Conservation (phyloP, 2,113 vertebrate species). For the Camelus bactrianus region DNA sequence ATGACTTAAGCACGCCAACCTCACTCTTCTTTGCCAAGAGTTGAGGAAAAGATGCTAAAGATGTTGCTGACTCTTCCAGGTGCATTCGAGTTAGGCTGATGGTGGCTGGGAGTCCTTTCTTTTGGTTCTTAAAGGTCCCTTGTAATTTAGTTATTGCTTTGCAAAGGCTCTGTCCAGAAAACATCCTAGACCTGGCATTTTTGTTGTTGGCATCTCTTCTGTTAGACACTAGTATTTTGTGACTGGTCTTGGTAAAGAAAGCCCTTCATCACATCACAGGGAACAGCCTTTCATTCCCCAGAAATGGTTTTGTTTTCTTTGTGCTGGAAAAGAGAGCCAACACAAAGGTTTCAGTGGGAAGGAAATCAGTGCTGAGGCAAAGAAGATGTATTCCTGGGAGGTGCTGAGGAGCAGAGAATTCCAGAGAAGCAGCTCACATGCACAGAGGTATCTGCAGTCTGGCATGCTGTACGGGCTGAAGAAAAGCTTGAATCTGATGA, state of each 20-base stretch:
- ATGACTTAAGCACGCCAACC: rapidly evolving
- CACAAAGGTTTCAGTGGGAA: not conserved
- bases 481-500: not conserved
- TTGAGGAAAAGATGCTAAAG: not conserved
- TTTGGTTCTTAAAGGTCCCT: not conserved
- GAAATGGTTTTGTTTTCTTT: not conserved
- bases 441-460: not conserved
- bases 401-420: too few relatives aligned
- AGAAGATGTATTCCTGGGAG: not conserved
- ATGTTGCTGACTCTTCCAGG: not conserved
- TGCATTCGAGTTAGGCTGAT: not conserved
- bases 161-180: not conserved
- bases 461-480: rapidly evolving
- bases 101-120: not conserved
- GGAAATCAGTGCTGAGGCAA: not conserved
- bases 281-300: rapidly evolving
- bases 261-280: not conserved
- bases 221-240: rapidly evolving
- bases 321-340: not conserved
- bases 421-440: not conserved
- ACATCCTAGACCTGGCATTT: not conserved
- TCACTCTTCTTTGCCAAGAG: not conserved
- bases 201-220: not conserved
- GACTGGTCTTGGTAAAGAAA: not conserved
- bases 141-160: not conserved